Evolutionary conservation across 1,140 invertebrate species (phyloP), one percentile per base, ranked within the genome.

Genomic region (Drosophila pandora): DNA sequence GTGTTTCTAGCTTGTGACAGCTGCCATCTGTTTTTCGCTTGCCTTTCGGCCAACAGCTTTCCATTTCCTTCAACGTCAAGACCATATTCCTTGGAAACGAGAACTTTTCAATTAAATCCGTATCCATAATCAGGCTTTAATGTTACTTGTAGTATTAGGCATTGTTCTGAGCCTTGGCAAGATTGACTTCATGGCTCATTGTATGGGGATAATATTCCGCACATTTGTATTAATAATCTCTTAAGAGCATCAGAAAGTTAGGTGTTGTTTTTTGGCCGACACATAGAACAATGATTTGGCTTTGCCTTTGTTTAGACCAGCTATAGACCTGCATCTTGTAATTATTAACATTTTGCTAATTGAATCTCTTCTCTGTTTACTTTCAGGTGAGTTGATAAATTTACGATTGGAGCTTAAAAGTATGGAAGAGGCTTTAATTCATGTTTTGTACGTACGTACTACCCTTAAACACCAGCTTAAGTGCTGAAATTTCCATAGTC

Each of bases 331-430:
- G 1, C 22, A 25, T 28, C 23, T 48, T 58, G 9, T 13, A 74
- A 48, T 54, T 48, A 48, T 49, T 59, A 53, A 48, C 45, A 5
- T 70, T 57, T 53, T 71, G 17, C 71, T 75, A 57, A 74, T 57
- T 75, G 48, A 54, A 52, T 58, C 39, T 59, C 30, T 8, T 21
- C 13, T 45, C 70, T 63, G 25, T 60, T 62, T 71, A 17, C 34
- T 83, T 82, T 21, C 79, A 82, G 79, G 79, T 82, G 43, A 82
- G 79, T 83, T 34, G 25, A 39, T 39, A 28, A 47, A 55, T 39
- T 9, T 25, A 8, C 12, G 7, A 43, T 37, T 37, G 34, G 41
- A 43, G 5, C 12, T 13, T n/a, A 13, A 21, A 43, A 43, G 17
- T 7, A 5, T 21, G 13, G 8, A 43, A 43, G 6, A 43, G 17